phyloP scores from a whole-genome alignment of 2,888 invertebrate species.

The Nematopogon swammerdamellus region DNA sequence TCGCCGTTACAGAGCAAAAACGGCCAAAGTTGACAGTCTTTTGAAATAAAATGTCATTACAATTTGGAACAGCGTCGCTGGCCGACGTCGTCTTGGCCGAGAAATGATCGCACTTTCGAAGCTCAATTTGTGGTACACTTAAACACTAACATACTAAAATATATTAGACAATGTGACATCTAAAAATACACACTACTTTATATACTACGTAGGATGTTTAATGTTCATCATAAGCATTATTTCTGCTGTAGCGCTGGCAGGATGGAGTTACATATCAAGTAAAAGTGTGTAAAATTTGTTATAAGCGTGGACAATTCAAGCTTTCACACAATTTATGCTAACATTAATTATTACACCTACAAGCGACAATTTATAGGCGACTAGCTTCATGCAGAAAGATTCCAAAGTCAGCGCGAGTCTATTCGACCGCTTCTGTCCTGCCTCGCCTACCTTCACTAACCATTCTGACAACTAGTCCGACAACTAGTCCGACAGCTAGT shows the following conservation, averaged over 20 bases:
- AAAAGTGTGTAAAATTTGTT: conserved; percentile 44
- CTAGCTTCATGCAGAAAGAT: conserved; percentile 53
- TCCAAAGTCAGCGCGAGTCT: conserved; percentile 27
- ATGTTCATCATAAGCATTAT: conserved; percentile 52
- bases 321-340: conserved; percentile 39
- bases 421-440: no score
- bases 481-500: no score
- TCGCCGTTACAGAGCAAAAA: no score
- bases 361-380: conserved; percentile 47
- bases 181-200: conserved; percentile 52
- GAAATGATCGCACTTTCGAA: conserved; percentile 36
- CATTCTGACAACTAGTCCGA: no score
- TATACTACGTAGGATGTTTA: conserved; percentile 49
- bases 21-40: no score
- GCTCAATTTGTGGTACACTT: conserved; percentile 44
- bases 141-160: conserved; percentile 40
- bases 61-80: no score
- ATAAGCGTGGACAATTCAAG: conserved; percentile 53
- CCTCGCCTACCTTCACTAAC: no score
- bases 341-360: conserved; percentile 41
- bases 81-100: no score
- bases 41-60: no score
- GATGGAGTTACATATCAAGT: conserved; percentile 29
- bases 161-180: conserved; percentile 49
- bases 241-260: conserved; percentile 42